phyloP scores from a whole-genome alignment of 2,113 vertebrate genomes.

The Rhinolophus sinicus region DNA sequence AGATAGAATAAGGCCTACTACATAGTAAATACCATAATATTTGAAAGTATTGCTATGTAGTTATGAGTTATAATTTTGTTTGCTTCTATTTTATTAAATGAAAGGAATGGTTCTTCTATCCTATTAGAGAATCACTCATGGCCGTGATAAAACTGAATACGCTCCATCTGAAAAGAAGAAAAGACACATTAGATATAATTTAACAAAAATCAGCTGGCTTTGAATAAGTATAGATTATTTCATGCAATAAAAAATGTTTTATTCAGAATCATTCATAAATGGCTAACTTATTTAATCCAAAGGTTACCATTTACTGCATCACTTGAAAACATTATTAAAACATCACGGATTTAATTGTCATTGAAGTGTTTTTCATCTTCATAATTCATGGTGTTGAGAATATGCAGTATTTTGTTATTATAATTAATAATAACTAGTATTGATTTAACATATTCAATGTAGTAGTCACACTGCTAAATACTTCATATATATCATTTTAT shows the following conservation, averaged over 20 bases:
- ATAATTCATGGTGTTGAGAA: not conserved
- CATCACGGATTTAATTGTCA: not conserved
- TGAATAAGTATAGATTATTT: not conserved
- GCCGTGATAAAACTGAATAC: not conserved
- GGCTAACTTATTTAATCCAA: not conserved
- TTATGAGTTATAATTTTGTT: not conserved
- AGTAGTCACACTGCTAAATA: not conserved
- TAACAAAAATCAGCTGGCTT: not conserved
- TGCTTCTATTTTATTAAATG: slow-evolving; percentile 1
- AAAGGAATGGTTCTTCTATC: not conserved
- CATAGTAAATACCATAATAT: not conserved
- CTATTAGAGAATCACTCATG: not conserved
- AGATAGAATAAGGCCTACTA: not conserved
- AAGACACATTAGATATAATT: not conserved
- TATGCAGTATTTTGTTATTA: not conserved
- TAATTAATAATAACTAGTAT: not conserved
- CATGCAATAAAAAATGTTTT: not conserved
- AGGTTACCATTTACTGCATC: not conserved
- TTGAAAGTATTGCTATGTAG: not conserved
- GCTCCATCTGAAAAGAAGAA: not conserved
- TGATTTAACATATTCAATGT: not conserved
- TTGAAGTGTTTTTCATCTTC: not conserved
- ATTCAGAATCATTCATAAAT: not conserved
- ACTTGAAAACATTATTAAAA: slow-evolving; percentile 21
- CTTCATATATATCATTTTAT: not conserved